Conservation (phyloP, 2,888 invertebrate species). For the Alitta virens region DNA sequence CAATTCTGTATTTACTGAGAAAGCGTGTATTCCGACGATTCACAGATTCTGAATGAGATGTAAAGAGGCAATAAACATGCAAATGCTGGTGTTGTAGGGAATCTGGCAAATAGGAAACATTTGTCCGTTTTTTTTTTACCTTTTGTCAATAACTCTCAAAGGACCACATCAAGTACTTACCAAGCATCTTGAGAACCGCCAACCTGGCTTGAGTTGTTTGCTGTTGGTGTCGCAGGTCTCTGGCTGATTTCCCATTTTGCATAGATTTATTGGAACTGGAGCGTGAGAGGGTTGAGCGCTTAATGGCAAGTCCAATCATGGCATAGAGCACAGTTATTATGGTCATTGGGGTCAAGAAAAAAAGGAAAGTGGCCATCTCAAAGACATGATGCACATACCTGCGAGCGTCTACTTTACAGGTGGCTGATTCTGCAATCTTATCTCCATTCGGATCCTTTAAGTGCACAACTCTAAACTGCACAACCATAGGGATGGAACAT, state of each 20-base stretch:
- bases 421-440: slow-evolving; percentile 62
- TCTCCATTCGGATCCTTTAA: slow-evolving; percentile 29
- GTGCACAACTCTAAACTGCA: slow-evolving; percentile 72
- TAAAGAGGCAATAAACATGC: too few relatives aligned
- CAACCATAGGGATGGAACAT: slow-evolving; percentile 68
- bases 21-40: too few relatives aligned
- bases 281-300: slow-evolving; percentile 23
- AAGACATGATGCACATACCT: slow-evolving; percentile 28
- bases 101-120: too few relatives aligned
- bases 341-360: slow-evolving; percentile 85
- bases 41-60: too few relatives aligned
- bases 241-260: slow-evolving; percentile 16
- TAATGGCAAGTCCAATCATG: slow-evolving; percentile 53
- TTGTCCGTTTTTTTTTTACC: too few relatives aligned
- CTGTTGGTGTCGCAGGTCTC: slow-evolving; percentile 18
- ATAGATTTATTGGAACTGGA: slow-evolving; percentile 17
- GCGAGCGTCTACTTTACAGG: slow-evolving; percentile 61
- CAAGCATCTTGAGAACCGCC: slow-evolving; percentile 64
- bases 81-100: too few relatives aligned
- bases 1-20: too few relatives aligned
- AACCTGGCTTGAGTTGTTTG: slow-evolving; percentile 44
- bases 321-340: slow-evolving; percentile 76
- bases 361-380: slow-evolving; percentile 72
- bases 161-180: slow-evolving; percentile 58
- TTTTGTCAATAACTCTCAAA: too few relatives aligned